Evolutionary conservation across 2,797 vertebrate genomes (phyloP).

Genomic region (Hypotaenidia okinawae): DNA sequence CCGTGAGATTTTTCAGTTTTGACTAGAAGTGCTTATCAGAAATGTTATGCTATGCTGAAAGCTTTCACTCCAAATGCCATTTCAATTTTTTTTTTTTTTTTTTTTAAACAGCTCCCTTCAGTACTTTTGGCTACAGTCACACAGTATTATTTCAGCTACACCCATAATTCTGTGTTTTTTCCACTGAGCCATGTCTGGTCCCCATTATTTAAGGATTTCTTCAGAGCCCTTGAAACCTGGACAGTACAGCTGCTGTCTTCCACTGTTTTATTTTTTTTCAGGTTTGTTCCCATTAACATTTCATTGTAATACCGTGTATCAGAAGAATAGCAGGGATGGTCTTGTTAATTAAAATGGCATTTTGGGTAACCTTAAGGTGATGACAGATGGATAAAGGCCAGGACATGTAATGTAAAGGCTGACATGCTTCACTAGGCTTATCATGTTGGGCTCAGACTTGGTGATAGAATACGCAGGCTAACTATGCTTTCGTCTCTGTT

Average conservation of each 20-base stretch:
- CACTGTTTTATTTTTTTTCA: not conserved
- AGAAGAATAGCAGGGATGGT: constrained; percentile 31
- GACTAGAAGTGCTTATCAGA: not conserved
- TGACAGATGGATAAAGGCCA: not conserved
- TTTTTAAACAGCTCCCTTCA: not conserved
- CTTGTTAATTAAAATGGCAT: constrained; percentile 42
- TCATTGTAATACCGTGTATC: not conserved
- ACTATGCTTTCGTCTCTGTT: not conserved
- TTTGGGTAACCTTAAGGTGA: not conserved
- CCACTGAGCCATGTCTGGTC: not conserved
- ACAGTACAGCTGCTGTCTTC: not conserved
- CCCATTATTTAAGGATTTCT: not conserved
- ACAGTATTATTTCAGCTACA: not conserved
- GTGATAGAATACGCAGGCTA: not conserved
- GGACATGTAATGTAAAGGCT: not conserved
- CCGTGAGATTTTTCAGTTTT: not conserved
- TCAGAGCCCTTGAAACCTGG: not conserved
- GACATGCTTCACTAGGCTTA: not conserved
- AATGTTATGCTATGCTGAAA: not conserved
- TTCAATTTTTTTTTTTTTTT: not conserved
- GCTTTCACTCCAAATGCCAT: not conserved
- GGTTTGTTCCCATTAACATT: constrained; percentile 26
- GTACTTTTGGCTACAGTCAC: not conserved
- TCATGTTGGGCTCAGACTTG: not conserved
- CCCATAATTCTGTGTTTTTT: not conserved